Percentiles rank a stretch among this genome's conserved stretches.
phyloP scores from a whole-genome alignment of 92 coral and sea anemone genomes.

The Siderastrea radians region DNA sequence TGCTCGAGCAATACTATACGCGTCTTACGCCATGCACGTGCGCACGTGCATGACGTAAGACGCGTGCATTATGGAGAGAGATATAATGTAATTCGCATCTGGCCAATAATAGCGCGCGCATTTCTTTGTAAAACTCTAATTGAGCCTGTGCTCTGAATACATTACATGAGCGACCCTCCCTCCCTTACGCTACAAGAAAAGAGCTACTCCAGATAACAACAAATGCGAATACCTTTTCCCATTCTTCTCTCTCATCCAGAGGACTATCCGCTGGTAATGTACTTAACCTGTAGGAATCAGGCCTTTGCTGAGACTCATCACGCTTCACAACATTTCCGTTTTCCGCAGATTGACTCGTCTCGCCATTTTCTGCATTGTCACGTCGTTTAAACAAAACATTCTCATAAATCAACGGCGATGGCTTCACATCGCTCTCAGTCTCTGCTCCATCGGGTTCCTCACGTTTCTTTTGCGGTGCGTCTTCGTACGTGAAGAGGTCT shows the following conservation, averaged over 20 bases:
- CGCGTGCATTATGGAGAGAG: no score
- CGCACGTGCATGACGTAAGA: no score
- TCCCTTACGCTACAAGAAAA: neutral
- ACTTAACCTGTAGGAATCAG: constrained; percentile 74
- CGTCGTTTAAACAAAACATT: constrained; percentile 89
- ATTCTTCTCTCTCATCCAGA: constrained; percentile 92
- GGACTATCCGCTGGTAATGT: constrained; percentile 73
- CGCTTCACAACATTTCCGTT: constrained; percentile 7
- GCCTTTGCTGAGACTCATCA: constrained; percentile 20
- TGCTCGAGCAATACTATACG: no score
- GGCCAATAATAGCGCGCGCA: no score
- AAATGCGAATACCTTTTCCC: constrained; percentile 84
- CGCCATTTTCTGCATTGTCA: constrained; percentile 25
- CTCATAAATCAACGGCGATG: constrained; percentile 89
- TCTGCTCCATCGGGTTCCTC: constrained; percentile 51
- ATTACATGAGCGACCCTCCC: no score
- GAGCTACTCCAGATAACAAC: neutral
- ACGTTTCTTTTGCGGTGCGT: constrained; percentile 1
- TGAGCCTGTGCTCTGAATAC: no score
- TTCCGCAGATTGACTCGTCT: neutral
- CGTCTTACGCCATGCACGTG: no score
- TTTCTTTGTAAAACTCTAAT: no score
- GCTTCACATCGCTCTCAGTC: constrained; percentile 37
- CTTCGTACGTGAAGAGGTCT: constrained; percentile 47
- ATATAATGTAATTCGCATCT: no score